Evolutionary conservation across 2,113 vertebrate genomes (phyloP).

Genomic region (Mionectes macconnelli): DNA sequence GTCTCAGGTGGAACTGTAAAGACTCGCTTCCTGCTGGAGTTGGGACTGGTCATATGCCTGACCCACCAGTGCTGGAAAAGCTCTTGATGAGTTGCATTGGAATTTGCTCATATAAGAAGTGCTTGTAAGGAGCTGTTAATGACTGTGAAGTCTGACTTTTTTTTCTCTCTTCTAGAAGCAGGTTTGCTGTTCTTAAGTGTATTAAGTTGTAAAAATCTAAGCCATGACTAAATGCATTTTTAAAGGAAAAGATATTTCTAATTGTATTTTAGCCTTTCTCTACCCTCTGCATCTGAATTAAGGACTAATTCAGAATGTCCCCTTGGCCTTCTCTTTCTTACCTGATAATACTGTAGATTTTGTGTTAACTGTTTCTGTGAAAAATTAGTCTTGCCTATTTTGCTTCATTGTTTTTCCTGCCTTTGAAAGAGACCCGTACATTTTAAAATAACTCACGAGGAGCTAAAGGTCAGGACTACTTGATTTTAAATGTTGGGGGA

Average conservation of each 20-base stretch:
- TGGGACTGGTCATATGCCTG: neutral
- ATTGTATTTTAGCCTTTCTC: neutral
- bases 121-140: neutral
- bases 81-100: neutral
- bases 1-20: neutral
- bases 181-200: neutral
- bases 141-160: neutral
- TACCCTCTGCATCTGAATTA: neutral
- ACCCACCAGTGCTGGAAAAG: neutral
- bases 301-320: neutral
- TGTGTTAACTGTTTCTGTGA: neutral
- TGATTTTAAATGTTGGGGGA: neutral
- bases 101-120: neutral
- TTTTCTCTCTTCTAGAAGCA: neutral
- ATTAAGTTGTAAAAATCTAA: neutral
- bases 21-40: neutral
- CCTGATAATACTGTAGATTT: neutral
- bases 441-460: neutral
- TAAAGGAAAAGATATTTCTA: neutral
- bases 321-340: neutral
- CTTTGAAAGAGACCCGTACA: neutral
- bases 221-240: neutral
- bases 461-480: neutral
- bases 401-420: neutral
- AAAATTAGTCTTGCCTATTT: neutral